phyloP scores from a whole-genome alignment of 2,888 invertebrate species.

The Pheosia gnoma region DNA sequence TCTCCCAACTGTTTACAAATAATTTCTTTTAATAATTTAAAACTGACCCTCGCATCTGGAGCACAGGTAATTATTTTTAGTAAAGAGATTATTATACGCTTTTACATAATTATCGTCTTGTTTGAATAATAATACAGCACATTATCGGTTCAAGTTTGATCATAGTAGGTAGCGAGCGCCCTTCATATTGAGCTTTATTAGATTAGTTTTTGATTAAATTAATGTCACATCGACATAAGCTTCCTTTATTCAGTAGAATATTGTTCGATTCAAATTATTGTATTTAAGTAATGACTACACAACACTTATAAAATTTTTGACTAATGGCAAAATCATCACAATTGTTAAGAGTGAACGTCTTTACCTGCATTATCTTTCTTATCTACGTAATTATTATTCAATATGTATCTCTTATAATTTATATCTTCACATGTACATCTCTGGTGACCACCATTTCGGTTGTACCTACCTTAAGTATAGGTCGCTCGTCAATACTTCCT shows the following conservation, averaged over 20 bases:
- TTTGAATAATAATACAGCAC: slow-evolving; percentile 45
- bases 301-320: slow-evolving; percentile 65
- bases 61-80: slow-evolving; percentile 67
- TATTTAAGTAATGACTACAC: slow-evolving; percentile 29
- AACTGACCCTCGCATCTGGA: slow-evolving; percentile 62
- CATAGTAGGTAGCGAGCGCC: slow-evolving; percentile 48
- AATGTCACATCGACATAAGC: slow-evolving; percentile 52
- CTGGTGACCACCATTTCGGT: slow-evolving; percentile 52
- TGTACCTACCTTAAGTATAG: slow-evolving; percentile 47
- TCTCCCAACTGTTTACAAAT: slow-evolving; percentile 15
- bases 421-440: slow-evolving; percentile 56
- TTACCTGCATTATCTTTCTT: slow-evolving; percentile 37
- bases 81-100: slow-evolving; percentile 34
- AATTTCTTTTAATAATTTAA: slow-evolving; percentile 25
- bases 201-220: slow-evolving; percentile 48
- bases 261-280: slow-evolving; percentile 43
- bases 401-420: slow-evolving; percentile 52
- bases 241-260: slow-evolving; percentile 53
- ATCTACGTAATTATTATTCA: slow-evolving; percentile 33
- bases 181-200: slow-evolving; percentile 58
- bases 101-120: slow-evolving; percentile 40
- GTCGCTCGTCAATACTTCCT: slow-evolving; percentile 53
- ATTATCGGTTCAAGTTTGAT: slow-evolving; percentile 32
- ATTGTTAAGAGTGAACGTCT: slow-evolving; percentile 69
- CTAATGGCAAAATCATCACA: slow-evolving; percentile 82